Conservation (phyloP, 1,140 invertebrate species). For the Cydia pomonella region DNA sequence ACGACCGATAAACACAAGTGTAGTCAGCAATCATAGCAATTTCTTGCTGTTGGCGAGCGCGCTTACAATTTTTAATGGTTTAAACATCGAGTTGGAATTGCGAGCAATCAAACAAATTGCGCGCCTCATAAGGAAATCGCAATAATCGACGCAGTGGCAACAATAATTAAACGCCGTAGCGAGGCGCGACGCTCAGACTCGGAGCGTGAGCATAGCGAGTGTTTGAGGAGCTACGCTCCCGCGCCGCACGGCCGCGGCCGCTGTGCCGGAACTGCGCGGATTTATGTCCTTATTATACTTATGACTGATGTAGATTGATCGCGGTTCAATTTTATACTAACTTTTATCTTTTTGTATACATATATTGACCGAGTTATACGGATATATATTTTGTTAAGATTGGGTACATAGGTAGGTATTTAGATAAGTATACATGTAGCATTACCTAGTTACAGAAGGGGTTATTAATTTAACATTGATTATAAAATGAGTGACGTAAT, state of each 20-base stretch:
- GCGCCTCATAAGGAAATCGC: slow-evolving; percentile 69
- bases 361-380: background rate
- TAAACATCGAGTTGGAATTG: slow-evolving; percentile 70
- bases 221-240: background rate
- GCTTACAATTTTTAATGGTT: slow-evolving; percentile 67
- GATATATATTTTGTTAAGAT: background rate
- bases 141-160: slow-evolving; percentile 63
- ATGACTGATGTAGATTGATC: slow-evolving; percentile 6
- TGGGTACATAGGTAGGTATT: too few species aligned
- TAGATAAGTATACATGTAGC: too few species aligned
- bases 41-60: slow-evolving; percentile 56
- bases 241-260: too few species aligned
- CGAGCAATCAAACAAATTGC: slow-evolving; percentile 72
- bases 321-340: background rate
- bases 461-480: too few species aligned
- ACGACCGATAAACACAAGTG: slow-evolving; percentile 50
- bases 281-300: slow-evolving; percentile 31
- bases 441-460: too few species aligned
- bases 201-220: background rate
- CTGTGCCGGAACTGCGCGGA: background rate
- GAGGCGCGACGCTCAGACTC: slow-evolving; percentile 52
- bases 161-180: slow-evolving; percentile 71
- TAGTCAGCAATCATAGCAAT: slow-evolving; percentile 58
- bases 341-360: background rate
- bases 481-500: too few species aligned